These are phyloP conservation scores for Alectura lathami DNA, from an alignment of 2,113 vertebrate genomes.

Conservation along the genomic window DNA sequence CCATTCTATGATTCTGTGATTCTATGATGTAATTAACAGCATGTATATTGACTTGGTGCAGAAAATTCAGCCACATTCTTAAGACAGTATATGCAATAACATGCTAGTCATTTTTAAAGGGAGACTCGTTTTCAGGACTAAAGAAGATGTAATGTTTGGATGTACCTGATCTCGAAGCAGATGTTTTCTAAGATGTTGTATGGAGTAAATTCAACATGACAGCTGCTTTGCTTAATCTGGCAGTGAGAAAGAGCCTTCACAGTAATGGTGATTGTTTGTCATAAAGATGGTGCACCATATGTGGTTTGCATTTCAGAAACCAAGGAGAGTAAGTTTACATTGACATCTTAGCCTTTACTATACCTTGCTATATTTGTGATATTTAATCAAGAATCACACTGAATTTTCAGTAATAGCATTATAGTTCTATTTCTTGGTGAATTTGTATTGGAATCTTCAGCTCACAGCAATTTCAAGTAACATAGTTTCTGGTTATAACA, in stretches of 20 bases:
- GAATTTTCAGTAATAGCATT: neutral
- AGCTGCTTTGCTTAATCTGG: neutral
- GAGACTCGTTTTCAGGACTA: neutral
- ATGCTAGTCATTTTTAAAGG: neutral
- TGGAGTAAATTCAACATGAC: neutral
- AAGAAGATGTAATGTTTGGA: neutral
- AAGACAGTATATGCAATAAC: accelerated
- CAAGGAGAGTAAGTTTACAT: neutral
- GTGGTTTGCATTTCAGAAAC: neutral
- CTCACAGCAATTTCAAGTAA: neutral
- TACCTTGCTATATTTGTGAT: neutral
- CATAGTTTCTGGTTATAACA: neutral
- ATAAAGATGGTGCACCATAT: neutral
- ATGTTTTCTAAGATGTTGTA: neutral
- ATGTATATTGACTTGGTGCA: neutral
- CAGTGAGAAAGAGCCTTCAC: neutral
- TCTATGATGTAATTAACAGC: no score
- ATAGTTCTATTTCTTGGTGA: neutral
- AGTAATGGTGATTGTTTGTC: neutral
- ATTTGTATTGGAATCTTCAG: neutral
- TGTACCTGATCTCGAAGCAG: neutral
- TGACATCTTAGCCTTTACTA: neutral
- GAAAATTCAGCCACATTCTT: neutral
- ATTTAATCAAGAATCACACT: neutral
- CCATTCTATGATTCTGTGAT: no score